phyloP scores from a whole-genome alignment of 2,797 vertebrate genomes.

The Helarctos malayanus region DNA sequence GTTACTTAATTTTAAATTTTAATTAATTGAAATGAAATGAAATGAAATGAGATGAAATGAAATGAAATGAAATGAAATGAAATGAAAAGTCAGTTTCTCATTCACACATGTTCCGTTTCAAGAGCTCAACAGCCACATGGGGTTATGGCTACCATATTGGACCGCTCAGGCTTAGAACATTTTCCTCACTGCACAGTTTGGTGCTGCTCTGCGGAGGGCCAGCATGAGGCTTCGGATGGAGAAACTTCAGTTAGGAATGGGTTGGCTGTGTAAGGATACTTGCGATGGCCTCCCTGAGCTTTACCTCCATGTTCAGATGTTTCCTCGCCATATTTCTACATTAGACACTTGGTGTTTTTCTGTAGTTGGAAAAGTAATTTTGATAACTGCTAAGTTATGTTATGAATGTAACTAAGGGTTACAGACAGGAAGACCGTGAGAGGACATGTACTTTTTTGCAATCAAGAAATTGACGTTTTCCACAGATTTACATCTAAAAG shows the following conservation, averaged over 20 bases:
- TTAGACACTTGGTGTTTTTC: not conserved
- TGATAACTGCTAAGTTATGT: not conserved
- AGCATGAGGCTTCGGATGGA: not conserved
- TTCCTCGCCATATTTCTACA: not conserved
- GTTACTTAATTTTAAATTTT: not conserved
- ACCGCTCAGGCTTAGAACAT: fast-evolving
- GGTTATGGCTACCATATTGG: not conserved
- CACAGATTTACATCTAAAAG: not conserved
- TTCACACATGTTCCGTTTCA: not conserved
- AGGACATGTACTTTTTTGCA: not conserved
- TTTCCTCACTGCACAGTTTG: not conserved
- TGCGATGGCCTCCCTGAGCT: not conserved
- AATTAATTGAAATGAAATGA: not conserved
- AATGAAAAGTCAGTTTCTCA: not conserved
- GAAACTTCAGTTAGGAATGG: not conserved
- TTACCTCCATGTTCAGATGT: not conserved
- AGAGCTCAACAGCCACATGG: not conserved
- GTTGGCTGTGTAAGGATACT: not conserved
- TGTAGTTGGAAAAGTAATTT: slow-evolving; percentile 18
- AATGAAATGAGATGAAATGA: not conserved
- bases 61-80: not conserved
- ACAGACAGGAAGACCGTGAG: not conserved
- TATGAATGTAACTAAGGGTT: not conserved
- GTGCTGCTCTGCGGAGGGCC: not conserved
- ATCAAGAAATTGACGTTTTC: not conserved